A percentile compares a stretch with the other conserved stretches of the same genome.
Conservation (phyloP, 2,888 invertebrate genomes). For the Ectemnius lituratus region DNA sequence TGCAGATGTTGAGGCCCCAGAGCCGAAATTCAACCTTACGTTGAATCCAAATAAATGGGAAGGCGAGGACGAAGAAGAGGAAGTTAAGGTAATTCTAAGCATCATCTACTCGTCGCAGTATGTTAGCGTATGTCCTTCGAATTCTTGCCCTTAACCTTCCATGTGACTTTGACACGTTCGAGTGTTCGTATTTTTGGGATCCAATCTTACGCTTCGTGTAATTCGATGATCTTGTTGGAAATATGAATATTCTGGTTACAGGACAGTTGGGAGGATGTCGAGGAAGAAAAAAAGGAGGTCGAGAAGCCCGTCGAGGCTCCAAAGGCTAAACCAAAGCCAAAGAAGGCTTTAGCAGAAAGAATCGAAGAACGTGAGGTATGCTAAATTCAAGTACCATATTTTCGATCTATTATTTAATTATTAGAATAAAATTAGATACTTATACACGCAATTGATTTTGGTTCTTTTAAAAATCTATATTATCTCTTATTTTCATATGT, state of each 20-base stretch:
- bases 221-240: too few relatives aligned
- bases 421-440: neutral
- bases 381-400: conserved; percentile 9
- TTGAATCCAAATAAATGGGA: conserved; percentile 88
- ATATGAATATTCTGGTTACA: conserved; percentile 71
- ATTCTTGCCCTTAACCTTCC: neutral
- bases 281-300: conserved; percentile 89
- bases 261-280: conserved; percentile 97
- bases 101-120: neutral
- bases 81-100: conserved; percentile 84
- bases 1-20: conserved; percentile 86
- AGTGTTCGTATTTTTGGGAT: too few relatives aligned
- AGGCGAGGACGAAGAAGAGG: conserved; percentile 92
- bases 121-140: neutral
- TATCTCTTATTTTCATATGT: neutral
- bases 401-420: neutral
- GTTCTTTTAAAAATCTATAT: neutral
- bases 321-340: conserved; percentile 84
- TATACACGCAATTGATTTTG: neutral
- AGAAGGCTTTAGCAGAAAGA: conserved; percentile 87
- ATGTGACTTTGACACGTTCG: neutral
- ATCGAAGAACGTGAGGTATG: conserved; percentile 92
- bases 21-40: conserved; percentile 82
- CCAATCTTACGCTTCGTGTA: too few relatives aligned
- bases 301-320: conserved; percentile 82